Evolutionary conservation across 2,797 vertebrate species (phyloP), one percentile per base, ranked within the genome.

Genomic region (Darevskia nairensis): DNA sequence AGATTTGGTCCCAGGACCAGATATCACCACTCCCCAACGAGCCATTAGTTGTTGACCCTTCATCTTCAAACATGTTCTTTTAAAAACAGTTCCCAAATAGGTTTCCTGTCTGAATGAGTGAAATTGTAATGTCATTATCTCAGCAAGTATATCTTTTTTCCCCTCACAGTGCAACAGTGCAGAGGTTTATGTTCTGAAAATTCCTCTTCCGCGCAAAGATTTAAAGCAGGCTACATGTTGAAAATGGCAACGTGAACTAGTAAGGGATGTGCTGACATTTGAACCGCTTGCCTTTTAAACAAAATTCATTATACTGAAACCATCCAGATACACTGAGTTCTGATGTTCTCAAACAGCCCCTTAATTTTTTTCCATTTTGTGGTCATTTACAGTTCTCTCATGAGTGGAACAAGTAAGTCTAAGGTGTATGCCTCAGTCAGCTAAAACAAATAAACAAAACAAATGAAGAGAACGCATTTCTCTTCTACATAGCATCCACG

Each of bases 381-480:
- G 61, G 23, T 35, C 41, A 75, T 59, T 55, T 61, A 61, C 41
- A 75, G 23, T 85, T 39, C n/a, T 69, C 15, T 69, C 29, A n/a
- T 69, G 41, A 79, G 41, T 50, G 21, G 9, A 76, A 64, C 64
- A 44, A 17, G 13, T 32, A 21, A 27, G 4, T 32, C n/a, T 69
- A 6, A 92, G 64, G 7, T 7, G 50, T 27, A 76, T 83, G 35
- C 82, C 68, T 50, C 61, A 46, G 41, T 19, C 35, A 35, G 75
- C 64, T 86, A 35, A 79, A 82, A 68, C 39, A 82, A 68, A 44
- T 13, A 17, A 82, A 29, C 25, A 35, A 15, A 27, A 93, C 90
- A 91, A 93, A 93, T 21, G 39, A 77, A 39, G 25, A 17, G 19
- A 32, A 50, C 35, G 8, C 32, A 41, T 68, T 86, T 94, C 91